Conservation (phyloP, 2,888 invertebrate genomes). For the Zaprionus obscuricornis region DNA sequence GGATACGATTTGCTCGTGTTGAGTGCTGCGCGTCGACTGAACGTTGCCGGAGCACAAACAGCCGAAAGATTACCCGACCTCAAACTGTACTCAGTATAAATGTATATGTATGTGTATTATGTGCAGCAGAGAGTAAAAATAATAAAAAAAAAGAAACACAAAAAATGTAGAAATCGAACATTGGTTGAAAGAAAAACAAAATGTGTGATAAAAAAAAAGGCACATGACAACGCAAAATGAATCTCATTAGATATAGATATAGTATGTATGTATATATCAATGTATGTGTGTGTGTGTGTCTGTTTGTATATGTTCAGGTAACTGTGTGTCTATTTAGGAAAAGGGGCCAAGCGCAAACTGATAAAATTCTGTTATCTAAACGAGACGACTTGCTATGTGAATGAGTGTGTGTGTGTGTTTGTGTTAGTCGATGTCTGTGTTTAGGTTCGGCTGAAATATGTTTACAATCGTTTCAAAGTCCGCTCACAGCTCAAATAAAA, state of each 20-base stretch:
- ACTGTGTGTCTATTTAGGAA: conserved; percentile 10
- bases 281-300: conserved; percentile 4
- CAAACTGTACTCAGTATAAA: background rate
- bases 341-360: conserved; percentile 56
- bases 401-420: conserved; percentile 13
- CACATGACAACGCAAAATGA: conserved; percentile 67
- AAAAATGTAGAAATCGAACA: conserved; percentile 64
- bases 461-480: conserved; percentile 67
- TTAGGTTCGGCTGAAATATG: conserved; percentile 18
- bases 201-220: conserved; percentile 59
- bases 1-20: conserved; percentile 75
- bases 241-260: conserved; percentile 25
- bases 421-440: conserved; percentile 22
- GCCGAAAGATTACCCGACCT: conserved; percentile 52
- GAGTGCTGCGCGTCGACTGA: conserved; percentile 79
- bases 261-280: background rate
- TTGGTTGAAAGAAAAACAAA: conserved; percentile 40
- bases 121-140: conserved; percentile 39
- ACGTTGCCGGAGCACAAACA: conserved; percentile 43
- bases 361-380: conserved; percentile 52
- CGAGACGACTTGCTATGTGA: conserved; percentile 4
- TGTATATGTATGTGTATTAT: conserved; percentile 4
- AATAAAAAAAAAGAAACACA: conserved; percentile 10
- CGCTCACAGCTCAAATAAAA: conserved; percentile 32
- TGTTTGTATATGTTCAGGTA: background rate